Evolutionary conservation across 1,140 invertebrate species (phyloP), one percentile per base, ranked within the genome.

Genomic region (Cotesia vestalis): DNA sequence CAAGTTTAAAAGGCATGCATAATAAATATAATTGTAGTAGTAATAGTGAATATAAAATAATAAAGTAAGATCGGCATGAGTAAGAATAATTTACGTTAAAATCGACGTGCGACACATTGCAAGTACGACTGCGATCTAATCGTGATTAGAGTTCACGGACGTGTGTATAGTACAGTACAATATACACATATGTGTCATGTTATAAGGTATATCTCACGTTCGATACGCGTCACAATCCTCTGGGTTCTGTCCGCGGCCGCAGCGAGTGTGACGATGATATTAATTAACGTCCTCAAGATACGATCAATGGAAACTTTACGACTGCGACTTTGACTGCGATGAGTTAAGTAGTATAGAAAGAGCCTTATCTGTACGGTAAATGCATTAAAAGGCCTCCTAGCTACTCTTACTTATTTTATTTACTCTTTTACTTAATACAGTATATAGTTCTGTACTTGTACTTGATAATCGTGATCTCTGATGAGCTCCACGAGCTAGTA

Each of bases 31-130:
- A 9, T 46, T 6, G 6, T 53, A 9, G 3, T 80, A 79, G 80
- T 78, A 81, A 79, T 81, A 80, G 81, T 80, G 81, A 51, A 20
- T 79, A 79, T 81, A 80, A 81, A 82, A 84, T 83, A 81, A 82
- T 81, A 79, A 81, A 84, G 83, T 79, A 74, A 83, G 75, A 71
- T 51, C 59, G 57, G 57, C 51, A 66, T 17, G 63, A 38, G 8
- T 34, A 52, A 17, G n/a, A 57, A 60, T 51, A 36, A n/a, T 36
- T 12, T 17, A 61, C 51, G 61, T 5, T 60, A 46, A 70, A 51
- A 66, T 68, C 76, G 79, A 84, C 83, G 83, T 81, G 82, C 76
- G 77, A 78, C 75, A 83, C 82, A 84, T 84, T 78, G 78, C 79
- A 81, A 84, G 81, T 17, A 69, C 5, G 59, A 74, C 38, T 60